phyloP scores from a whole-genome alignment of 1,140 invertebrate genomes.

The Cepaea nemoralis region DNA sequence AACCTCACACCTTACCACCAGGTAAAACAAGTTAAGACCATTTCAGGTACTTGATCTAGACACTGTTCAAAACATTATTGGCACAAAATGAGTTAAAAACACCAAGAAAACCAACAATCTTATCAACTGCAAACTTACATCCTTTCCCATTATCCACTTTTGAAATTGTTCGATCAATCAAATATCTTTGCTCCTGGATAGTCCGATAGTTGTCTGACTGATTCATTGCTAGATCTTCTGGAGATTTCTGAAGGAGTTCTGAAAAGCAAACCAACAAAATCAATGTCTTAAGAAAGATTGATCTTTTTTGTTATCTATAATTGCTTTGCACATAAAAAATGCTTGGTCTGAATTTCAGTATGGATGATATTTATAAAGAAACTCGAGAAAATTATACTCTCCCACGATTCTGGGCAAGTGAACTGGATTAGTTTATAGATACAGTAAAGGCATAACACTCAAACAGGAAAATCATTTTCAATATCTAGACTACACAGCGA shows the following conservation, averaged over 20 bases:
- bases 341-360: neutral
- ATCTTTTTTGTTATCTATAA: neutral
- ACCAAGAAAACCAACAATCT: conserved; percentile 23
- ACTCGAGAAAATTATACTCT: neutral
- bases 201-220: conserved; percentile 64
- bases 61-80: too few species aligned
- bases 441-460: too few species aligned
- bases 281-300: neutral
- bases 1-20: too few species aligned
- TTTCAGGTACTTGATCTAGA: too few species aligned
- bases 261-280: conserved; percentile 43
- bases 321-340: neutral
- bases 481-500: too few species aligned
- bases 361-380: neutral
- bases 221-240: conserved; percentile 70
- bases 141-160: conserved; percentile 70
- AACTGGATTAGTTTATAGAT: too few species aligned
- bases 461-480: too few species aligned
- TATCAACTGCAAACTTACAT: conserved; percentile 62
- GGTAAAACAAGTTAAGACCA: too few species aligned
- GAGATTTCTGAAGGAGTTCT: conserved; percentile 69
- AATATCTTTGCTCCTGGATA: conserved; percentile 66
- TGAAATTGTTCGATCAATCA: conserved; percentile 69
- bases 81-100: too few species aligned
- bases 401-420: too few species aligned